Base-by-base conservation (phyloP, 2,888 invertebrate genomes). In the Lithophane leautieri region DNA sequence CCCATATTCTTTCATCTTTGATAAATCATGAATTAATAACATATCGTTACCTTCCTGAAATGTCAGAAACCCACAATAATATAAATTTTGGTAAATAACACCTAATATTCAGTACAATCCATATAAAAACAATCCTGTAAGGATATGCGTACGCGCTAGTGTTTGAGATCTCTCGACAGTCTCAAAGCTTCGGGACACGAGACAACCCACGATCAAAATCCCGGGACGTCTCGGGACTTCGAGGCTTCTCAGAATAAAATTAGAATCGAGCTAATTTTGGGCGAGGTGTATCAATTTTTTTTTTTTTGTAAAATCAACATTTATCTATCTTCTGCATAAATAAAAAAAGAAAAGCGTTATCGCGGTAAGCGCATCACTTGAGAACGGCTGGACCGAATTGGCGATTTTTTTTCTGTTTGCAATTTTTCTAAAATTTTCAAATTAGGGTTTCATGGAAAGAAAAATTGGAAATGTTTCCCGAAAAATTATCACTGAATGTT, bases 81-180 rank as follows among this genome's bases (percentile, higher is more conserved):
- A 28, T 28, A 2, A 50, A 66, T 63, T 22, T 44, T 22, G 11
- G 28, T 34, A 47, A 47, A n/a, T 19, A 47, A 6, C 6, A 40
- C 1, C 50, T 52, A 19, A 11, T 2, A 42, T 52, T 25, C 22
- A 34, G 1, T 44, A 28, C 6, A 28, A 52, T 42, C 14, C 14
- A 9, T 25, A 71, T 28, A 52, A 16, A 47, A 34, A 25, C 14
- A 1, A 54, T n/a, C 8, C 16, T 44, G 19, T 25, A 60, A 66
- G 42, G 14, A 54, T 9, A 65, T 69, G 80, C 61, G 42, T 61
- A 19, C 11, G 61, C 56, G 34, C n/a, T 34, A n/a, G 8, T 8
- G 8, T 40, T n/a, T 40, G 19, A 22, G 34, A 11, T 22, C 2
- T 34, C 6, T 60, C 11, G 16, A 34, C 2, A 60, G 11, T 58